These are phyloP conservation scores for Dicaeum eximium DNA, from an alignment of 2,113 vertebrate species.

Conservation along the genomic window DNA sequence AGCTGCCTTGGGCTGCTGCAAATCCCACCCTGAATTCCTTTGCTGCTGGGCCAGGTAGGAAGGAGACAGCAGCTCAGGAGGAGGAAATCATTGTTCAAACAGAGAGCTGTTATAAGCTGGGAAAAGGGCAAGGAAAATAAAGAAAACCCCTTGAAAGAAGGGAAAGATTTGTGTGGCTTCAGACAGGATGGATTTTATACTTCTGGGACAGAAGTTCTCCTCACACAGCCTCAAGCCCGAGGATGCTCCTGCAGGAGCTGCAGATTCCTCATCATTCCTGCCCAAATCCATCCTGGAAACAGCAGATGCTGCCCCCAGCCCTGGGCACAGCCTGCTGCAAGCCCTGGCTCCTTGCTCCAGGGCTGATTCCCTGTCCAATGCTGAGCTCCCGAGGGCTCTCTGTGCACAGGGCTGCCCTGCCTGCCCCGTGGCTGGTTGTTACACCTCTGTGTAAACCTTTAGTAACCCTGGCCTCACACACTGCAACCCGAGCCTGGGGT, in stretches of 20 bases:
- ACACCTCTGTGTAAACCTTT: not conserved
- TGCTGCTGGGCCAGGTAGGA: not conserved
- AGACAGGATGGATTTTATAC: not conserved
- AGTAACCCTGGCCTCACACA: not conserved
- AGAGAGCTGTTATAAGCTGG: not conserved
- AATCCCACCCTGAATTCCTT: not conserved
- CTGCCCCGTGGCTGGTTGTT: rapidly evolving
- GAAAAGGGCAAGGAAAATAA: not conserved
- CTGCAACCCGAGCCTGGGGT: not conserved
- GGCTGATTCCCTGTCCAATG: rapidly evolving
- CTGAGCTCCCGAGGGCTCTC: not conserved
- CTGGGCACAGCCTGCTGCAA: rapidly evolving
- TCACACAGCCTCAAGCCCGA: not conserved
- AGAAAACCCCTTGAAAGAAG: not conserved
- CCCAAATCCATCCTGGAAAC: not conserved
- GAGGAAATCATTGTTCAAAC: not conserved
- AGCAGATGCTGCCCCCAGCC: not conserved
- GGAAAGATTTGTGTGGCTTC: not conserved
- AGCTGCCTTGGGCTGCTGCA: not conserved
- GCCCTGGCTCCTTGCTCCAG: not conserved
- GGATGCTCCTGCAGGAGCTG: not conserved
- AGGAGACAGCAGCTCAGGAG: rapidly evolving
- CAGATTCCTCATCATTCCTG: not conserved
- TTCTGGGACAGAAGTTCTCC: not conserved
- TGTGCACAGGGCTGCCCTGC: not conserved